Base-by-base conservation (phyloP, 2,888 invertebrate genomes). In the Formica aserva region DNA sequence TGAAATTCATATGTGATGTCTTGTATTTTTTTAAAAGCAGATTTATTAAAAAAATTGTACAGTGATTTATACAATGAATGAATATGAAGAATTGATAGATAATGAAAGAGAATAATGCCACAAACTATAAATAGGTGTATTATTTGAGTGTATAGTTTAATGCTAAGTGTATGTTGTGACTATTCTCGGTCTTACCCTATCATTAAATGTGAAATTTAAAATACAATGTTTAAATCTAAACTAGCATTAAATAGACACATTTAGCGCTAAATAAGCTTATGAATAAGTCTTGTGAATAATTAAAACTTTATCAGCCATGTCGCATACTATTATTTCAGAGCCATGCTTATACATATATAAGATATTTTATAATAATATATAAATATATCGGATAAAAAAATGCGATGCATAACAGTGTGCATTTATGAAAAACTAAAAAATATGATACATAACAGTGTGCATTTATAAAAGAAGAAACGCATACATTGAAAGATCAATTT, bases 41-140 rank as follows among this genome's bases (percentile, higher is more conserved):
- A 89, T 87, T 89, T 89, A 87, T 89, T 89, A n/a, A 52, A 77
- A 85, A 3, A n/a, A 35, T 77, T 41, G 8, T 82, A 88, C 82
- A 88, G 18, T 62, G 71, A 78, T 57, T 38, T 22, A 62, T 60
- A 77, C 65, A 60, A 74, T 62, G 62, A 83, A 62, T 60, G 32
- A 82, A 48, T 63, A 38, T 62, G 60, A 62, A 0, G 1, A 57
- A 74, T 26, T 26, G 13, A 57, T 72, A 72, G 18, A 38, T 26
- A 32, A 81, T 75, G 3, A 60, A 74, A 74, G 5, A 74, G 3
- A 66, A 38, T 74, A 26, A 35, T 66, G 52, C 6, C 35, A 52
- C 13, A n/a, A 52, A 38, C 6, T 57, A 57, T 67, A 77, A 66
- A 69, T 69, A 55, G 2, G 57, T 48, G 63, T 0, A 41, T 57